Evolutionary conservation across 1,140 invertebrate genomes (phyloP), one percentile per base, ranked within the genome.

Genomic region (Phenacoccus solenopsis): DNA sequence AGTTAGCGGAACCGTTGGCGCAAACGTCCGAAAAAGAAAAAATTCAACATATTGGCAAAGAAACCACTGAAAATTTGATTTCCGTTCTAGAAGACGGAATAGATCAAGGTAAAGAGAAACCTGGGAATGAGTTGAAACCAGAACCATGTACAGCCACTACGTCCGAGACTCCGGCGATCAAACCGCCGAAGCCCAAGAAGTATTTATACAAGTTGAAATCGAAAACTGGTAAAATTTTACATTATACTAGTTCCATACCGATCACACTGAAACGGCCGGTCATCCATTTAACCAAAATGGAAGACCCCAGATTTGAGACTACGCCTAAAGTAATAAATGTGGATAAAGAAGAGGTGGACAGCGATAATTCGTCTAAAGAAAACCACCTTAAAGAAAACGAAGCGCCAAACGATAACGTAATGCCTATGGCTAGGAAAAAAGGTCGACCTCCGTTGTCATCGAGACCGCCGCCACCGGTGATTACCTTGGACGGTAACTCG

Each of bases 151-250:
- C 56, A 9, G 21, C 56, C 20, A 4, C 56, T 20, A 20, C 20
- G 7, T 59, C 13, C 20, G 56, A 59, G 56, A 2, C 38, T 10
- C 12, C 16, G 12, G 38, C 38, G 12, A 32, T 32, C 13, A 49
- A 49, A 49, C 38, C 38, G 13, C 5, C 5, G 3, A 49, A 49
- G 20, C 38, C 59, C 10, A 64, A 64, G 25, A 64, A 64, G 16
- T 64, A 64, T 20, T 9, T 64, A 22, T 64, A 64, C 20, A 64
- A 27, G 21, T 27, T 64, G 59, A 64, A 64, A 27, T 64, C 59
- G 22, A 64, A 64, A 16, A 25, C 59, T 24, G 59, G 59, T 64
- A 64, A 64, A 64, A 27, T 64, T 25, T 22, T 64, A 16, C 21
- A 64, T 9, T 64, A 64, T 20, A 64, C 59, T 3, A 64, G 59